Conservation (phyloP, 2,888 invertebrate genomes). For the Cosmorhoe ocellata region DNA sequence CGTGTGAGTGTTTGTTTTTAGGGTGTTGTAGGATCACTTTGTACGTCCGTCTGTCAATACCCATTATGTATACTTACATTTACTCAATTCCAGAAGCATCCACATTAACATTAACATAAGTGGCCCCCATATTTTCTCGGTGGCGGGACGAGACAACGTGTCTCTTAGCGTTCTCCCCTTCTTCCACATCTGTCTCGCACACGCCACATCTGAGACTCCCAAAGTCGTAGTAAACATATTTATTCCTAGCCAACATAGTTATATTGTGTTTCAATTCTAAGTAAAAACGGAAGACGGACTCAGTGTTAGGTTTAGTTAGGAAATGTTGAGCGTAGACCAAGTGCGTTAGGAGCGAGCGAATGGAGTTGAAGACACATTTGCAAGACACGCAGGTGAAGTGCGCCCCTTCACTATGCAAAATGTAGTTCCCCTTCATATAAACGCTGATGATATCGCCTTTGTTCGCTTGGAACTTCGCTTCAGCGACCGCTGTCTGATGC, state of each 20-base stretch:
- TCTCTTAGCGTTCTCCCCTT: conserved; percentile 69
- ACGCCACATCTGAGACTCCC: conserved; percentile 71
- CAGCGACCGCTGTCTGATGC: conserved; percentile 58
- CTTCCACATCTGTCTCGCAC: conserved; percentile 63
- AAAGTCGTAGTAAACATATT: conserved; percentile 69
- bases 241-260: conserved; percentile 68
- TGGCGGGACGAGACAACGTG: conserved; percentile 70
- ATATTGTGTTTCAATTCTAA: conserved; percentile 74
- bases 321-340: conserved; percentile 71
- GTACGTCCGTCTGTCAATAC: no score
- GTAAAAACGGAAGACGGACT: conserved; percentile 72
- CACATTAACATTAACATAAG: conserved; percentile 61
- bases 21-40: no score
- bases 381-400: conserved; percentile 62
- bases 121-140: conserved; percentile 75
- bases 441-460: conserved; percentile 72
- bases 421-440: conserved; percentile 68
- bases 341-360: conserved; percentile 63
- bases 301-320: conserved; percentile 53
- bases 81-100: conserved; percentile 64
- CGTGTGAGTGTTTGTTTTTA: no score
- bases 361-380: conserved; percentile 62
- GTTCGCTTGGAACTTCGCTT: conserved; percentile 48
- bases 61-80: conserved; percentile 59
- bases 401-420: conserved; percentile 66